Conservation (phyloP, 2,113 vertebrate species). For the Zingel zingel region DNA sequence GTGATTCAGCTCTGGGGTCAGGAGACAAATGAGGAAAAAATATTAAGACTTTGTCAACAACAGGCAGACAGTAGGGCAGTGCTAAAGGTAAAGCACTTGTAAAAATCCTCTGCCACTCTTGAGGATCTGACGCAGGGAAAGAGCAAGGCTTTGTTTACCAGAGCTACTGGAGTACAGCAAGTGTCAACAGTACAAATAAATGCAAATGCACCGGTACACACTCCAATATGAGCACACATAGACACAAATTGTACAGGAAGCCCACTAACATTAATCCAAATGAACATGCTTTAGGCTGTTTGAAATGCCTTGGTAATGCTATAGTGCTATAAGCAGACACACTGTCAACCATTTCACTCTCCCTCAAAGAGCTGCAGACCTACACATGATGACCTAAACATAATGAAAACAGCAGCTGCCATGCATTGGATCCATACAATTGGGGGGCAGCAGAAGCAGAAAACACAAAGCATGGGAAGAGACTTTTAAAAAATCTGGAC, state of each 20-base stretch:
- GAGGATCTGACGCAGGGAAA: conserved; percentile 1
- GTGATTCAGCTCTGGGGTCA: conserved; percentile 34
- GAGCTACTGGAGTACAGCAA: not conserved
- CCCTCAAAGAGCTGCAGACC: conserved; percentile 14
- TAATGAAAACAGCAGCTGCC: conserved; percentile 35
- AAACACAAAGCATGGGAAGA: conserved; percentile 37
- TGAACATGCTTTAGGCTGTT: not conserved
- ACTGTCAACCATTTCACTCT: not conserved
- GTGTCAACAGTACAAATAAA: not conserved
- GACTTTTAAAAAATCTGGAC: conserved; percentile 45
- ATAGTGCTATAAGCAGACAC: not conserved
- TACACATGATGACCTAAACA: not conserved
- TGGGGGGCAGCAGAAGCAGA: not conserved
- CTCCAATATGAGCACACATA: not conserved
- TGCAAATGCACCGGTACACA: not conserved
- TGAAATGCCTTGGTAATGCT: not conserved
- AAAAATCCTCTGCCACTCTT: conserved; percentile 22
- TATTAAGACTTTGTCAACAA: conserved; percentile 9
- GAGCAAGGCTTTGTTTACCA: not conserved
- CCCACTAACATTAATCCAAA: no score
- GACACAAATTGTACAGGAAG: not conserved
- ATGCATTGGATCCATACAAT: not conserved
- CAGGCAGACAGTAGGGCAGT: conserved; percentile 3
- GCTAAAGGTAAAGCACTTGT: conserved; percentile 6
- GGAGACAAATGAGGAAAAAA: conserved; percentile 26